phyloP scores from a whole-genome alignment of 2,888 invertebrate genomes.

The Tenthredo livida region DNA sequence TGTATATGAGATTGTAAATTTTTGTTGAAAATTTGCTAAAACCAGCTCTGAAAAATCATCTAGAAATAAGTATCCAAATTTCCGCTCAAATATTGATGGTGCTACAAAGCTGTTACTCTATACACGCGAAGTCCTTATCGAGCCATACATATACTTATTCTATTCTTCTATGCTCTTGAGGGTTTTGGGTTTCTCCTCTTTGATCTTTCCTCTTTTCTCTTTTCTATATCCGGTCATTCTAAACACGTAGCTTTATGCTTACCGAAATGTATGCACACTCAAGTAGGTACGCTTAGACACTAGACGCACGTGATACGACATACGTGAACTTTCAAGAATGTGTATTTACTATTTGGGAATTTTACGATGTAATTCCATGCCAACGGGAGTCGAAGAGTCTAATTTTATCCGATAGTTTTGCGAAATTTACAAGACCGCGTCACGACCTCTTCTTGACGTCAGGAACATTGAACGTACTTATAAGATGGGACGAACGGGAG shows the following conservation, averaged over 20 bases:
- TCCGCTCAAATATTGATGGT: background rate
- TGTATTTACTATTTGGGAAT: background rate
- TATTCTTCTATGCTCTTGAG: background rate
- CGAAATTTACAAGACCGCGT: constrained; percentile 17
- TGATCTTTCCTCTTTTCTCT: background rate
- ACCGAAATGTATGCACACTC: background rate
- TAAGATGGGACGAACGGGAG: constrained; percentile 15
- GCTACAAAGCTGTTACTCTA: background rate
- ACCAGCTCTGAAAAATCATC: background rate
- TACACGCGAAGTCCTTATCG: no score
- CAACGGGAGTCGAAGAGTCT: background rate
- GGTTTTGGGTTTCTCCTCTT: background rate
- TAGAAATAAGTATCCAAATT: background rate
- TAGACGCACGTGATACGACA: background rate
- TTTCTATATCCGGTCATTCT: background rate
- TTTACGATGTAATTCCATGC: background rate
- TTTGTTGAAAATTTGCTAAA: background rate
- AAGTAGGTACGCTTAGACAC: background rate
- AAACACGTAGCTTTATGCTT: no score
- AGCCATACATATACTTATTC: background rate
- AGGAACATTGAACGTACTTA: constrained; percentile 26
- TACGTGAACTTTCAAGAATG: background rate
- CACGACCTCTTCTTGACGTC: constrained; percentile 50
- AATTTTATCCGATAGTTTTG: constrained; percentile 26
- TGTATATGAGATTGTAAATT: no score